Evolutionary conservation across 2,888 invertebrate genomes (phyloP).

Genomic region (Buathra laborator): DNA sequence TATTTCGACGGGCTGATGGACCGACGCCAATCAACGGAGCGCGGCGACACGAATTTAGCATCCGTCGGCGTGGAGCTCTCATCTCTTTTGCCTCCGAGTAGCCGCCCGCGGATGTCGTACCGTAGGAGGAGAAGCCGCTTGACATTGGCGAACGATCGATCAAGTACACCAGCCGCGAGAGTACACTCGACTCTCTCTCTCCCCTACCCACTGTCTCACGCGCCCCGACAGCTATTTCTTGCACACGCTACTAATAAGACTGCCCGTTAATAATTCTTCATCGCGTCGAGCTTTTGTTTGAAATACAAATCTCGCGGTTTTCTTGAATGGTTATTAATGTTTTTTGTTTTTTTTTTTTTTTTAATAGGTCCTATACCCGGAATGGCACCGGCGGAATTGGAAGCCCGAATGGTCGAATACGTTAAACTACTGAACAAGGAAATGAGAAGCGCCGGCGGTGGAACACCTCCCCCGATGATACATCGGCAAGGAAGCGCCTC

Average conservation of each 20-base stretch:
- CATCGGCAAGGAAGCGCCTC: conserved; percentile 84
- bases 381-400: conserved; percentile 90
- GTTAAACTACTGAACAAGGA: conserved; percentile 90
- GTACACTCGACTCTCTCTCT: conserved; percentile 7
- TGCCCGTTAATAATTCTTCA: conserved; percentile 16
- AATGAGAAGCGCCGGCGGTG: conserved; percentile 83
- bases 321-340: not conserved
- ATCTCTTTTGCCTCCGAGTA: conserved; percentile 14
- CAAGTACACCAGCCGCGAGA: conserved; percentile 43
- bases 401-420: conserved; percentile 92
- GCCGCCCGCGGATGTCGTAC: conserved; percentile 24
- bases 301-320: not conserved
- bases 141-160: conserved; percentile 69
- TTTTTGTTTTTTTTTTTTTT: conserved; percentile 1
- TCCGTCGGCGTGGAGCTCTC: conserved; percentile 52
- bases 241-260: conserved; percentile 53
- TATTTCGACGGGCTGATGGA: conserved; percentile 69
- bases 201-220: conserved; percentile 23
- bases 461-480: conserved; percentile 83
- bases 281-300: not conserved
- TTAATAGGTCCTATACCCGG: conserved; percentile 87
- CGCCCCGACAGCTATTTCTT: conserved; percentile 58
- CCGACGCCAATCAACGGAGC: conserved; percentile 74
- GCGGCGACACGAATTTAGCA: conserved; percentile 72
- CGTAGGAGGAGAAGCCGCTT: conserved; percentile 53